Evolutionary conservation across 2,888 invertebrate species (phyloP), one percentile per base, ranked within the genome.

Genomic region (Leptinotarsa rubiginosa): DNA sequence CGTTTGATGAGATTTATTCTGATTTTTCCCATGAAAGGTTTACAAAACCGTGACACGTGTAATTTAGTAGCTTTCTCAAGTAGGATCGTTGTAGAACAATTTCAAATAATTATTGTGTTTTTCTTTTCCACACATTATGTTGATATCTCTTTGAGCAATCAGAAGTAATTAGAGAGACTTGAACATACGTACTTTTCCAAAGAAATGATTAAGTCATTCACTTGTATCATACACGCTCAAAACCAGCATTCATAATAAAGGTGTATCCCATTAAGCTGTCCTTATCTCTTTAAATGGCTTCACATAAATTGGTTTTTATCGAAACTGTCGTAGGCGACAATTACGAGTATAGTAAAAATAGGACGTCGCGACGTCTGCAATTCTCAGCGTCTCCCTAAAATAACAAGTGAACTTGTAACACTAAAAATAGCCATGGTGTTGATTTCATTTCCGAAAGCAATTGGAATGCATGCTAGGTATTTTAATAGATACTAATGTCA

Each of bases 291-390:
- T n/a, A 4, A 50, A 50, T 16, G 15, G 15, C 22, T 5, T 20
- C 56, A 22, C 56, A 56, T 22, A 25, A 25, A 56, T 56, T 13
- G 20, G 20, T 22, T 56, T 20, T 56, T 56, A 22, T 56, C 56
- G 56, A 20, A 22, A 56, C 10, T 15, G 22, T 56, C 25, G 56
- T 56, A 56, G 50, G 50, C 50, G n/a, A 50, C 50, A 50, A 3
- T 56, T 18, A 18, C 10, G 56, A 56, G 22, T 13, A 25, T 25
- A 22, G 20, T 56, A 56, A 56, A 56, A 56, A 56, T 56, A 56
- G 56, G 20, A 56, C 56, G 56, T 56, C 56, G 56, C 56, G 56
- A 22, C 56, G 56, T 56, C 56, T 56, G 56, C 56, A 56, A 56
- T 56, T 56, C 56, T 12, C 22, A 15, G 20, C 56, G 56, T 56